These are phyloP conservation scores for Drosophila subsilvestris DNA, from an alignment of 2,888 invertebrate species.

Conservation along the genomic window DNA sequence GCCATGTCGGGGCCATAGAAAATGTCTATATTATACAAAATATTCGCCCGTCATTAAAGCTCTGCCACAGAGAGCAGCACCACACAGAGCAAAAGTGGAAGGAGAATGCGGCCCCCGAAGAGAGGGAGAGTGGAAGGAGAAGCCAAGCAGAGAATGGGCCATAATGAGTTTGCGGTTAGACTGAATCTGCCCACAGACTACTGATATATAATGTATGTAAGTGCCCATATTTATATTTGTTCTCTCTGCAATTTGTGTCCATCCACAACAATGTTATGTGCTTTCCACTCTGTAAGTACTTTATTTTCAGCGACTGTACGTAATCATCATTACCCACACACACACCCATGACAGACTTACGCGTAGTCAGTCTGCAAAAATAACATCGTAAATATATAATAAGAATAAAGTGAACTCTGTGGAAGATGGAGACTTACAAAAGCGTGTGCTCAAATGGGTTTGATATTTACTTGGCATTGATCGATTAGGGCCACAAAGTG, in stretches of 20 bases:
- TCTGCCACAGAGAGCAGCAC: conserved; percentile 6
- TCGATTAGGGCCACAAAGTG: not conserved
- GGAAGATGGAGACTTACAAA: not conserved
- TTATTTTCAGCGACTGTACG: conserved; percentile 30
- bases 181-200: conserved; percentile 37
- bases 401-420: not conserved
- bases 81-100: not conserved
- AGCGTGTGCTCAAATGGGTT: not conserved
- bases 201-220: conserved; percentile 36
- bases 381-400: not conserved
- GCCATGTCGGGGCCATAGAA: conserved; percentile 45
- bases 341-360: not conserved
- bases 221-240: conserved; percentile 39
- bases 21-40: conserved; percentile 65
- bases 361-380: not conserved
- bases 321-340: conserved; percentile 33
- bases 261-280: conserved; percentile 38
- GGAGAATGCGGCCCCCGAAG: not conserved
- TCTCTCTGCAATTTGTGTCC: conserved; percentile 40
- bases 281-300: conserved; percentile 31
- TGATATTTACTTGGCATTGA: not conserved
- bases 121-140: not conserved
- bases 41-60: conserved; percentile 47
- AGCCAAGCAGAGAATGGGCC: conserved; percentile 24
- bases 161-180: conserved; percentile 59